Percentiles rank a stretch among this genome's conserved stretches.
phyloP scores from a whole-genome alignment of 2,113 vertebrate genomes.

The Asarcornis scutulata region DNA sequence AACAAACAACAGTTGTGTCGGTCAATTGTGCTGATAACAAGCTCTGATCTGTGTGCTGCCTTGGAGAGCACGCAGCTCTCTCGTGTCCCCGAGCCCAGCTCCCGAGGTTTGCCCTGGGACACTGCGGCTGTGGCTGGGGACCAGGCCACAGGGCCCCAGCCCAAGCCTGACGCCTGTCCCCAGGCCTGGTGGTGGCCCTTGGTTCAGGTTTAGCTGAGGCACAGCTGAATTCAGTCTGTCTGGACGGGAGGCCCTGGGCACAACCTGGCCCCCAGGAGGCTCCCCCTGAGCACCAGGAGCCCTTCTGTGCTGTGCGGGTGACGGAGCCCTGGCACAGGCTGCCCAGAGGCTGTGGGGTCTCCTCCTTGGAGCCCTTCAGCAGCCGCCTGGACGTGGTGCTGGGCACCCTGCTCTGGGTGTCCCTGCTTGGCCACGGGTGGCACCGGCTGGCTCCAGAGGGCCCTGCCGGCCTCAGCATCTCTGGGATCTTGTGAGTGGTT shows the following conservation, averaged over 20 bases:
- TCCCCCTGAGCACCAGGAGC: not conserved
- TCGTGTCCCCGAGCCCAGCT: not conserved
- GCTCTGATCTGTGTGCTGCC: not conserved
- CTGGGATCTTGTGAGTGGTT: not conserved
- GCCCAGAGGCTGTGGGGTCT: not conserved
- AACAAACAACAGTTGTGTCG: rapidly evolving
- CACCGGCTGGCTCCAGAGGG: not conserved
- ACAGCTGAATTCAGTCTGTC: not conserved
- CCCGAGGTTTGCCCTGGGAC: not conserved
- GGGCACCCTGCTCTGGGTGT: not conserved
- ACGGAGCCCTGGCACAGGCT: not conserved
- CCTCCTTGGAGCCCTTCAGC: not conserved
- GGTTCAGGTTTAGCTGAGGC: not conserved
- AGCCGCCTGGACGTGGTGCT: not conserved
- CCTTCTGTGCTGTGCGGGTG: not conserved
- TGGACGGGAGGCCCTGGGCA: not conserved
- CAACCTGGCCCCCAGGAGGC: not conserved
- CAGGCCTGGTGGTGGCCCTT: rapidly evolving
- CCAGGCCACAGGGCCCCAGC: not conserved
- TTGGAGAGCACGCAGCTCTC: not conserved
- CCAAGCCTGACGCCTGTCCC: too few relatives aligned
- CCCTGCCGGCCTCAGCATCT: not conserved
- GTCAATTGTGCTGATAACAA: not conserved
- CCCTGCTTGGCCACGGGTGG: not conserved
- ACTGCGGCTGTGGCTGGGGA: rapidly evolving